A percentile compares a stretch with the other conserved stretches of the same genome.
Evolutionary conservation across 2,113 vertebrate species (phyloP).

Genomic region (Neogobius melanostomus): DNA sequence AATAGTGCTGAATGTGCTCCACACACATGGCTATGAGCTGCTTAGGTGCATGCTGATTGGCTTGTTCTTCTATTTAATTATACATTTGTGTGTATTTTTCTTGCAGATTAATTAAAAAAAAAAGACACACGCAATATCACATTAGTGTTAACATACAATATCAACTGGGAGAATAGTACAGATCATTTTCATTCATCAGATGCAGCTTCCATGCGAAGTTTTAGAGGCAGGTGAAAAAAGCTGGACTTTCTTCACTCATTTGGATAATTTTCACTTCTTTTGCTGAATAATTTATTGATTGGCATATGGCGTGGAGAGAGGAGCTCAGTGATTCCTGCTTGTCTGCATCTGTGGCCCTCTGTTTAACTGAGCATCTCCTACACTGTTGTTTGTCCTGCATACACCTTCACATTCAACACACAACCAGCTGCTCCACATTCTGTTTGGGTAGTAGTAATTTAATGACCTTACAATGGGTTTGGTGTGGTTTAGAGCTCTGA

Average conservation of each 20-base stretch:
- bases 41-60: constrained; percentile 27
- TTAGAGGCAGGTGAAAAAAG: constrained; percentile 4
- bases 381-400: constrained; percentile 23
- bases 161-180: not conserved
- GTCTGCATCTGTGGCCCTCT: constrained; percentile 18
- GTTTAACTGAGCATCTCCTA: constrained; percentile 35
- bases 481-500: not conserved
- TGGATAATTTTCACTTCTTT: constrained; percentile 29
- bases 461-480: not conserved
- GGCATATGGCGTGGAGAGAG: constrained; percentile 64
- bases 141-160: constrained; percentile 32
- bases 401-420: constrained; percentile 33
- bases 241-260: constrained; percentile 47
- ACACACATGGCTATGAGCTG: constrained; percentile 31
- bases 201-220: not conserved
- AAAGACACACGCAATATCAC: no score
- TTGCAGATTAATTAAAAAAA: no score
- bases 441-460: constrained; percentile 10
- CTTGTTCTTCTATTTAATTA: constrained; percentile 28
- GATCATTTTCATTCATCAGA: not conserved
- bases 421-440: constrained; percentile 38
- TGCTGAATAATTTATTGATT: constrained; percentile 73
- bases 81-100: no score
- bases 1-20: constrained; percentile 49
- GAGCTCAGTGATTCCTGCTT: constrained; percentile 51